Percentiles rank a stretch among this genome's conserved stretches.
Conservation (phyloP, 2,797 vertebrate genomes). For the Megalops cyprinoides region DNA sequence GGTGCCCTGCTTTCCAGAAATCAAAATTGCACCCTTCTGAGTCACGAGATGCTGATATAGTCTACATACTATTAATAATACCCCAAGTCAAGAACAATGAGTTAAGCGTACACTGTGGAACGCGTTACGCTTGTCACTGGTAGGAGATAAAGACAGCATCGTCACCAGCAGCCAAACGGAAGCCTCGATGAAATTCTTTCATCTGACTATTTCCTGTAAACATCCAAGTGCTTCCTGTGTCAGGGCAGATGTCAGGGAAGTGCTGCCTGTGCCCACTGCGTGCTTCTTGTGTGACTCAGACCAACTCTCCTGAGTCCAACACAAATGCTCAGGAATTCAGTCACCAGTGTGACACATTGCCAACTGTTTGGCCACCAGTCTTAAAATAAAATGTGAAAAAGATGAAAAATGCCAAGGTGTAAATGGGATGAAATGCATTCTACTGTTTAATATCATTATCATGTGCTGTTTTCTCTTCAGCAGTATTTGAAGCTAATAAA, state of each 20-base stretch:
- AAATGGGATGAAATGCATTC: neutral
- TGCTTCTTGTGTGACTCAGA: neutral
- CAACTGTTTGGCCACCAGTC: neutral
- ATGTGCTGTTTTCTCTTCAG: neutral
- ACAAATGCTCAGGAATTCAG: neutral
- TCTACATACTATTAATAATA: neutral
- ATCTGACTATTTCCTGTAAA: conserved; percentile 32
- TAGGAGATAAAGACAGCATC: neutral
- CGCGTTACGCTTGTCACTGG: neutral
- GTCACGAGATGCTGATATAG: neutral
- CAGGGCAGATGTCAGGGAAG: conserved; percentile 26
- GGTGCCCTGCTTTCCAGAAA: conserved; percentile 49
- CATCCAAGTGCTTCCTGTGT: conserved; percentile 27
- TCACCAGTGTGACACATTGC: neutral
- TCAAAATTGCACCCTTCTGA: neutral
- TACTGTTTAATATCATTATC: neutral
- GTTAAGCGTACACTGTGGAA: conserved; percentile 9
- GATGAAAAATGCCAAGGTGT: neutral
- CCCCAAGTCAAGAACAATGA: neutral
- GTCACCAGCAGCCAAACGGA: conserved; percentile 1
- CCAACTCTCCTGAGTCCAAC: neutral
- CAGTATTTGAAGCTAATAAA: neutral
- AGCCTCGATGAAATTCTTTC: conserved; percentile 16
- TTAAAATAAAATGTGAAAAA: neutral
- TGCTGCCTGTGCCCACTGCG: neutral